phyloP scores from a whole-genome alignment of 1,140 invertebrate species.

The Platorchestia sp. region DNA sequence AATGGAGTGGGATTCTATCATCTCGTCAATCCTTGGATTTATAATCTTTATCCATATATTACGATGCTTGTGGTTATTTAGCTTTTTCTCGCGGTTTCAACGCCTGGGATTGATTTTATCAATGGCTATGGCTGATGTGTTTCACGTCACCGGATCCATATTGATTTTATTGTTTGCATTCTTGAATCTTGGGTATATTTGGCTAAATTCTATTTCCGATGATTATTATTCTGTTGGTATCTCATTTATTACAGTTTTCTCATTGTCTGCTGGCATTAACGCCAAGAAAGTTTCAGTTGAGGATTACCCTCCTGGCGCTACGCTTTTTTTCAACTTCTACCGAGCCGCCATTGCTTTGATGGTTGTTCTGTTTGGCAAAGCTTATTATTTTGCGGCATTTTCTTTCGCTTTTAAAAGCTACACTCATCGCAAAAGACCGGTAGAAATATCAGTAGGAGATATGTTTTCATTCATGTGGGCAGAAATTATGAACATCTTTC shows the following conservation, averaged over 20 bases:
- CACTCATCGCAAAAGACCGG: neutral
- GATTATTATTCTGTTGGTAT: neutral
- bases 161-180: neutral
- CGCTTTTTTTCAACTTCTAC: slow-evolving; percentile 2
- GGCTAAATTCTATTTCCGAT: neutral
- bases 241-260: neutral
- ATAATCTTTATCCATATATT: slow-evolving; percentile 59
- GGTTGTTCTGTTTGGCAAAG: neutral
- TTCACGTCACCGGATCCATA: neutral
- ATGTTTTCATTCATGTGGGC: neutral
- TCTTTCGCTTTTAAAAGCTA: neutral
- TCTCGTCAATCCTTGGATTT: slow-evolving; percentile 56
- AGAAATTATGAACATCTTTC: neutral
- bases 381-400: slow-evolving; percentile 30
- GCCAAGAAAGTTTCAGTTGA: neutral
- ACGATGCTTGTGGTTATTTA: slow-evolving; percentile 59
- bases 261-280: neutral
- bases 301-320: neutral
- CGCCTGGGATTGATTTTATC: slow-evolving; percentile 55
- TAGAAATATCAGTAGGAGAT: slow-evolving; percentile 14
- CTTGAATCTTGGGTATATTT: neutral
- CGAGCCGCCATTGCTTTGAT: neutral
- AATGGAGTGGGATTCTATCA: slow-evolving; percentile 61
- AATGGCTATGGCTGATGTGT: slow-evolving; percentile 69
- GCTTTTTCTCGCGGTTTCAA: slow-evolving; percentile 56